Percentiles rank a stretch among this genome's conserved stretches.
These are phyloP conservation scores for Latrodectus elegans DNA, from an alignment of 2,888 invertebrate genomes.

Conservation along the genomic window DNA sequence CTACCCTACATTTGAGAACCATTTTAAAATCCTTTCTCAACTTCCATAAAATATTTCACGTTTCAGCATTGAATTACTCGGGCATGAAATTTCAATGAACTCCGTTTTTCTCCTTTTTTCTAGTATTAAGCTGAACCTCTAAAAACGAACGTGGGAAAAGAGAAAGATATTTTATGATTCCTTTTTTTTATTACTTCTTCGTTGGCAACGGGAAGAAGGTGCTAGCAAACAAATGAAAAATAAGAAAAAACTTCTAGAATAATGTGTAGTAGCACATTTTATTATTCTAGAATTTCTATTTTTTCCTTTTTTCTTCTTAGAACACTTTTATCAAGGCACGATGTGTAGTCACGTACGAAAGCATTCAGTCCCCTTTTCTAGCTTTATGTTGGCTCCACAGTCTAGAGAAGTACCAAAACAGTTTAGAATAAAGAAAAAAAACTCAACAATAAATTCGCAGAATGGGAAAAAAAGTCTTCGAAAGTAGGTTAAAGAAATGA, in stretches of 20 bases:
- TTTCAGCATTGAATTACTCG: conserved; percentile 39
- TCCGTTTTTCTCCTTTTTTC: not conserved
- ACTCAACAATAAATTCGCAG: conserved; percentile 17
- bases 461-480: conserved; percentile 5
- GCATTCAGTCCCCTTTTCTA: conserved; percentile 21
- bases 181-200: conserved; percentile 9
- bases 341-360: conserved; percentile 34
- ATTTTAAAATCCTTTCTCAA: not conserved
- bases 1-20: conserved; percentile 10
- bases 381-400: not conserved
- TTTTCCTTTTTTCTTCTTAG: conserved; percentile 2
- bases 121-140: conserved; percentile 34
- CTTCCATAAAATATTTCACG: conserved; percentile 29
- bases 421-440: conserved; percentile 14
- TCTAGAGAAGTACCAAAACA: conserved; percentile 20
- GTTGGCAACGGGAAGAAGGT: too few species aligned
- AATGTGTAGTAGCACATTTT: conserved; percentile 14
- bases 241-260: not conserved
- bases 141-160: conserved; percentile 32
- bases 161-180: not conserved
- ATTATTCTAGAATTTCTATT: conserved; percentile 20
- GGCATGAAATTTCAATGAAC: conserved; percentile 46
- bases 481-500: conserved; percentile 42
- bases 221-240: not conserved
- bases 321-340: not conserved